Evolutionary conservation across 2,888 invertebrate genomes (phyloP).

Genomic region (Cephus rjabovi): DNA sequence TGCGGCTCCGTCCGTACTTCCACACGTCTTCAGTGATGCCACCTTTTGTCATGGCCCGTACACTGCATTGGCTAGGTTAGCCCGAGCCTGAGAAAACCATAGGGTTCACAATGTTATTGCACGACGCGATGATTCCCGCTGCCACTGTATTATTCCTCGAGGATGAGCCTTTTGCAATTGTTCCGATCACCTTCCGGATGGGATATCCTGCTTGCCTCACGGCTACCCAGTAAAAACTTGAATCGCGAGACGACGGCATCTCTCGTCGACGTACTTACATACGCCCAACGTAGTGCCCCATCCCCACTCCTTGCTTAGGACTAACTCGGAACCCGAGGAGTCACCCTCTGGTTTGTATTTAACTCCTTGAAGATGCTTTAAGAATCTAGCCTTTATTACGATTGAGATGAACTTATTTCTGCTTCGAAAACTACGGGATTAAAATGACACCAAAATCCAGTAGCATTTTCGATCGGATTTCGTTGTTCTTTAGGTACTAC

Average conservation of each 20-base stretch:
- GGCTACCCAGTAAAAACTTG: constrained; percentile 37
- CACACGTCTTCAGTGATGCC: constrained; percentile 55
- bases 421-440: background rate
- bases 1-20: constrained; percentile 46
- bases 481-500: background rate
- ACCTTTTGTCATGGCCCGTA: constrained; percentile 52
- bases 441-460: background rate
- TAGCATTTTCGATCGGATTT: background rate
- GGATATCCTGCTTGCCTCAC: constrained; percentile 18
- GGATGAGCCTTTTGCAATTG: background rate
- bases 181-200: constrained; percentile 5
- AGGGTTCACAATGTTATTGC: background rate
- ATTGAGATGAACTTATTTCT: background rate
- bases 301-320: background rate
- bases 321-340: constrained; percentile 1
- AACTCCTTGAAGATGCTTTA: background rate
- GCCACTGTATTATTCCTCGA: background rate
- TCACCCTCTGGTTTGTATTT: constrained; percentile 11
- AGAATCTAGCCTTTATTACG: background rate
- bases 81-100: constrained; percentile 18
- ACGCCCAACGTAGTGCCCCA: constrained; percentile 32
- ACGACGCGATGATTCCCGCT: background rate
- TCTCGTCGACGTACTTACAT: constrained; percentile 38
- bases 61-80: constrained; percentile 41
- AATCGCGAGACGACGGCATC: constrained; percentile 43